Evolutionary conservation across 2,888 invertebrate genomes (phyloP).

Genomic region (Elysia crispata): DNA sequence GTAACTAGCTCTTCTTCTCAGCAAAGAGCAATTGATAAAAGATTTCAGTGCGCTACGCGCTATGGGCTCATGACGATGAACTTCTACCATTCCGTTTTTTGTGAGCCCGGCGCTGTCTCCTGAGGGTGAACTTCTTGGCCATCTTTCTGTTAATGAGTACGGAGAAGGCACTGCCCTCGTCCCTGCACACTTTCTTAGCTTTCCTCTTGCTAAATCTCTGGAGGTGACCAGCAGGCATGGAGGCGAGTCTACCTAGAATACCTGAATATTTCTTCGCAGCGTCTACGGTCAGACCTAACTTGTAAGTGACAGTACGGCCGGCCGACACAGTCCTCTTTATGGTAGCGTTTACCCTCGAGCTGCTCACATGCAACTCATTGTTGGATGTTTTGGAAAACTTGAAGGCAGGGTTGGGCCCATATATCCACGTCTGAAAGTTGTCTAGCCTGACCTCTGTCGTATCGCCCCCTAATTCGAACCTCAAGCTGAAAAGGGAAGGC

Average conservation of each 20-base stretch:
- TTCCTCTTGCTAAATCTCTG: neutral
- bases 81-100: no score
- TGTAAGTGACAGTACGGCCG: neutral
- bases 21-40: no score
- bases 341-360: neutral
- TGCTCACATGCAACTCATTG: neutral
- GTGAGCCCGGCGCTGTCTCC: no score
- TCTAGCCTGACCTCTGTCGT: no score
- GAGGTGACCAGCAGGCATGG: neutral
- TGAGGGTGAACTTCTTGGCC: neutral
- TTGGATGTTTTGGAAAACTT: neutral
- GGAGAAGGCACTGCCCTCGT: neutral
- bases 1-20: no score
- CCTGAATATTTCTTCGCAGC: neutral
- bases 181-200: neutral
- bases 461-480: no score
- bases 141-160: neutral
- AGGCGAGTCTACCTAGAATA: neutral
- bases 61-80: no score
- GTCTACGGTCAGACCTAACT: neutral
- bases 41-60: no score
- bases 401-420: no score
- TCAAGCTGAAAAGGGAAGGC: no score
- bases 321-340: neutral
- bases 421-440: no score